Conservation (phyloP, 2,797 vertebrate species). For the Neosalanx taihuensis region DNA sequence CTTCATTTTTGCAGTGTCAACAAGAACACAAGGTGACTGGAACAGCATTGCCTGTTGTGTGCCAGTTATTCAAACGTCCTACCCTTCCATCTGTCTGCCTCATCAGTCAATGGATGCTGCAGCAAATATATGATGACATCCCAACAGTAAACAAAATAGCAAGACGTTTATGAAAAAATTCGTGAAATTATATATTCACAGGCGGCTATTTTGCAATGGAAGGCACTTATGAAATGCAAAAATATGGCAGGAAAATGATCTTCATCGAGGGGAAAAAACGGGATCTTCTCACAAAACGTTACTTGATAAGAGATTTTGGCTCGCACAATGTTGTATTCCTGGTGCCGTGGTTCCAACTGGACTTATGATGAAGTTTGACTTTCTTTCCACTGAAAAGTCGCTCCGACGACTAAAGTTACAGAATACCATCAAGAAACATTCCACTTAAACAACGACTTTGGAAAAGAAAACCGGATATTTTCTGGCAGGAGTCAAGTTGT, state of each 20-base stretch:
- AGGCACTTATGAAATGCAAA: neutral
- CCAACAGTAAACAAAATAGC: neutral
- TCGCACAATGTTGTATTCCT: too few species aligned
- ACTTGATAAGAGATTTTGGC: too few species aligned
- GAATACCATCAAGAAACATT: neutral
- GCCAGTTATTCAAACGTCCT: neutral
- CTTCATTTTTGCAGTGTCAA: slow-evolving; percentile 19
- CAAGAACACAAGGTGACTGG: neutral
- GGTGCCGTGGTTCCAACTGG: too few species aligned
- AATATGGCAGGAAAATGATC: neutral
- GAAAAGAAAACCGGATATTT: neutral
- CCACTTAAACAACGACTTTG: neutral
- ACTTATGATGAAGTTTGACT: too few species aligned
- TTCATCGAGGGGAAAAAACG: neutral
- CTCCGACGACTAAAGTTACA: neutral
- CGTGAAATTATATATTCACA: neutral
- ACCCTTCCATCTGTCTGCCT: neutral
- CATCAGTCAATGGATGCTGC: neutral
- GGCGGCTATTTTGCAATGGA: neutral
- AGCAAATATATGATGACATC: neutral
- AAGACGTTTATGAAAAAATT: too few species aligned
- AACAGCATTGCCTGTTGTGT: neutral
- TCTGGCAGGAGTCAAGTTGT: neutral
- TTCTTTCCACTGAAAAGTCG: too few species aligned
- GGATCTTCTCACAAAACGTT: too few species aligned